Percentiles rank a stretch among this genome's conserved stretches.
These are phyloP conservation scores for Drosophila chauvacae DNA, from an alignment of 1,140 invertebrate species.

Conservation along the genomic window DNA sequence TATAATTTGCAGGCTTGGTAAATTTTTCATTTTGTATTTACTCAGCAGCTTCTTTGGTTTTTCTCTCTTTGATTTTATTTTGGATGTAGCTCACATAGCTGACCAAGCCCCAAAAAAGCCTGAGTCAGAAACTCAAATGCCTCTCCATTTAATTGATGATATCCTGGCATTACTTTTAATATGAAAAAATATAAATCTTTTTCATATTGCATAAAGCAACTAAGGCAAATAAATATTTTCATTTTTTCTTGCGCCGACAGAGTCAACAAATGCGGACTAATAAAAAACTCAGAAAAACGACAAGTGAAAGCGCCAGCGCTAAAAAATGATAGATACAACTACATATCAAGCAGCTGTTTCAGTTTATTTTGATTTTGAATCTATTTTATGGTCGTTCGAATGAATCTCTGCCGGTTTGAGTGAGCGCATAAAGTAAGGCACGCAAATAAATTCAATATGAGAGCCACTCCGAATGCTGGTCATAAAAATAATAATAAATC, in stretches of 20 bases:
- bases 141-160: slow-evolving; percentile 19
- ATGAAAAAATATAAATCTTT: not conserved
- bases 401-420: slow-evolving; percentile 10
- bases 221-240: slow-evolving; percentile 18
- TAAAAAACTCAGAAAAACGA: slow-evolving; percentile 38
- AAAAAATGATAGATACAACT: slow-evolving; percentile 35
- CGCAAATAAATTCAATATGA: slow-evolving; percentile 50
- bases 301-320: slow-evolving; percentile 67
- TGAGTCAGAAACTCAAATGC: not conserved
- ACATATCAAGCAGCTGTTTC: slow-evolving; percentile 49
- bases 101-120: slow-evolving; percentile 22
- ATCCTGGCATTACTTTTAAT: slow-evolving; percentile 8
- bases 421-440: slow-evolving; percentile 17
- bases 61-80: slow-evolving; percentile 25
- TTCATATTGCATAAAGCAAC: slow-evolving; percentile 17
- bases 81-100: slow-evolving; percentile 14
- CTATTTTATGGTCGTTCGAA: slow-evolving; percentile 43
- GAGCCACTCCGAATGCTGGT: slow-evolving; percentile 32
- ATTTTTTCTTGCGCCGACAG: slow-evolving; percentile 1
- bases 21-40: slow-evolving; percentile 60
- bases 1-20: slow-evolving; percentile 69
- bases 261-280: slow-evolving; percentile 6
- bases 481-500: slow-evolving; percentile 55
- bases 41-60: slow-evolving; percentile 19
- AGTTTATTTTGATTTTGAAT: slow-evolving; percentile 55